A percentile compares a stretch with the other conserved stretches of the same genome.
Conservation (phyloP, 2,113 vertebrate species). For the Forbesichthys papilliferus region DNA sequence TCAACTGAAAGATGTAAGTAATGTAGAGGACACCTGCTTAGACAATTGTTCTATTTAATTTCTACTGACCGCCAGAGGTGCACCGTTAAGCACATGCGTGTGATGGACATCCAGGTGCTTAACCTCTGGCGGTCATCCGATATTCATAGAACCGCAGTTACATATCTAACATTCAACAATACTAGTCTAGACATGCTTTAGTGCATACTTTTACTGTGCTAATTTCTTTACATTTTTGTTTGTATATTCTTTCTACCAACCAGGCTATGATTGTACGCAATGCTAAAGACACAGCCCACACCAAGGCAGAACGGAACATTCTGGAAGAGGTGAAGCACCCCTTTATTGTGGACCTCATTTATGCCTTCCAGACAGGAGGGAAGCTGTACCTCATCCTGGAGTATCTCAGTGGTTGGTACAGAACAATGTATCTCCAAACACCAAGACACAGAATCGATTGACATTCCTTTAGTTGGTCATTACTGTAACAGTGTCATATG, state of each 20-base stretch:
- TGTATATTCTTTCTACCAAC: neutral
- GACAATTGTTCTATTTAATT: too few species aligned
- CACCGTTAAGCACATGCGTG: too few species aligned
- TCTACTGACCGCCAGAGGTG: too few species aligned
- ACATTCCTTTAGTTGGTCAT: neutral
- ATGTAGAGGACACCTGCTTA: neutral
- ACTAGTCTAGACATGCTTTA: neutral
- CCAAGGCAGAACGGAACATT: constrained; percentile 98
- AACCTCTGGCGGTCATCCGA: too few species aligned
- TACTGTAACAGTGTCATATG: neutral
- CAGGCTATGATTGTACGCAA: constrained; percentile 99
- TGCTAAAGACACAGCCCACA: constrained; percentile 98
- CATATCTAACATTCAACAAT: neutral
- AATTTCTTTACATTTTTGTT: neutral
- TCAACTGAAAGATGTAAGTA: neutral
- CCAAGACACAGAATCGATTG: neutral
- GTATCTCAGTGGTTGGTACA: constrained; percentile 94
- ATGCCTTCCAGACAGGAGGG: constrained; percentile 99
- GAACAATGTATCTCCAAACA: neutral
- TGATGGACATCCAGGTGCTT: too few species aligned
- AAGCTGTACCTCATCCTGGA: constrained; percentile 99
- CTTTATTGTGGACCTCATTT: constrained; percentile 98
- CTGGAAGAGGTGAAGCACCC: constrained; percentile 99
- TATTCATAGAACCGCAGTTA: neutral
- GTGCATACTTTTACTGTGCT: neutral